These are phyloP conservation scores for Geophilus truncorum DNA, from an alignment of 2,888 invertebrate genomes.

Conservation along the genomic window DNA sequence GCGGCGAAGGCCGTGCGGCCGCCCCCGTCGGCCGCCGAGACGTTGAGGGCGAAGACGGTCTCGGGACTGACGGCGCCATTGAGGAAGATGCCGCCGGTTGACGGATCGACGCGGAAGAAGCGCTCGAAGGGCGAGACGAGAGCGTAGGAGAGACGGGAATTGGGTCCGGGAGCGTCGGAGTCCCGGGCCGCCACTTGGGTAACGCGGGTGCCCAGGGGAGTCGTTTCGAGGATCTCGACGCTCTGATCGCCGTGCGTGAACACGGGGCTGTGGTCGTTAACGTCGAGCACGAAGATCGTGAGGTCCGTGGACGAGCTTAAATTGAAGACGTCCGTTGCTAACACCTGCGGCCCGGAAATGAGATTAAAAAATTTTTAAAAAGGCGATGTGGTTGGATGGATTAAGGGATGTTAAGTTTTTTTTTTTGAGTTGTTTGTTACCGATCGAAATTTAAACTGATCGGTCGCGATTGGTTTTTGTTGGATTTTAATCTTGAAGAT, in stretches of 20 bases:
- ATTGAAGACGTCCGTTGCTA: slow-evolving; percentile 53
- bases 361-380: too few species aligned
- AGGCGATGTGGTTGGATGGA: too few species aligned
- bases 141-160: slow-evolving; percentile 67
- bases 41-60: slow-evolving; percentile 54
- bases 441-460: too few species aligned
- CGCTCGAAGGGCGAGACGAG: slow-evolving; percentile 56
- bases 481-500: too few species aligned
- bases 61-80: slow-evolving; percentile 41
- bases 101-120: slow-evolving; percentile 69
- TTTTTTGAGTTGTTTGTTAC: too few species aligned
- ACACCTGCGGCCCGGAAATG: too few species aligned
- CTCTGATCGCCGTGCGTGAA: slow-evolving; percentile 42
- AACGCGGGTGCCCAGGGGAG: slow-evolving; percentile 45
- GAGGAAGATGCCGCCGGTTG: slow-evolving; percentile 53
- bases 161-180: slow-evolving; percentile 54
- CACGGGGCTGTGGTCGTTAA: slow-evolving; percentile 64
- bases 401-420: too few species aligned
- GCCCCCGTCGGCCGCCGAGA: slow-evolving; percentile 70
- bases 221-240: slow-evolving; percentile 45
- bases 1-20: slow-evolving; percentile 65
- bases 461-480: too few species aligned
- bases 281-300: slow-evolving; percentile 65
- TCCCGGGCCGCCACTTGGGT: slow-evolving; percentile 43
- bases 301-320: slow-evolving; percentile 68